Evolutionary conservation across 2,113 vertebrate species (phyloP), one percentile per base, ranked within the genome.

Genomic region (Rhinolophus sinicus): DNA sequence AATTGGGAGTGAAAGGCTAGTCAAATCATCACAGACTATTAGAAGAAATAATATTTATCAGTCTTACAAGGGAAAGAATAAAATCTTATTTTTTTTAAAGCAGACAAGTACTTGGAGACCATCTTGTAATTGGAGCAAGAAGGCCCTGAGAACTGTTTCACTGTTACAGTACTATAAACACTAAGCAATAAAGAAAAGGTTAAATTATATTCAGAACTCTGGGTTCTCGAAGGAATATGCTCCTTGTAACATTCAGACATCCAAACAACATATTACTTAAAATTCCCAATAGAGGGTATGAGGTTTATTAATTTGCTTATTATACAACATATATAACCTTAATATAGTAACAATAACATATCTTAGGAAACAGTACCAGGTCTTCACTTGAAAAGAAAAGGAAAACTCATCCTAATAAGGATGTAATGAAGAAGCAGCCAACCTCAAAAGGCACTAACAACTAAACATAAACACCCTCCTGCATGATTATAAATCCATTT

Each of bases 201-300:
- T 73, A 85, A 65, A 40, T 67, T 86, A 89, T 18, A 89, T 70
- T 76, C 67, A 82, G 60, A 73, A 90, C 75, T 85, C 58, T 95
- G 35, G 33, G 18, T 72, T 84, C 72, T 84, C 58, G 60, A 85
- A 96, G 15, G 22, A 85, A 13, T 40, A 96, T 88, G 16, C 8
- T 80, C 54, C 73, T 67, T 40, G 33, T 56, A 24, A 85, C 58
- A 56, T 78, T 90, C 64, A 65, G 38, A 89, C 70, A 84, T 65
- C 4, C 16, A 60, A 88, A 84, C 8, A 89, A 9, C 14, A 18
- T 54, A 60, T 67, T 93, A 75, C 4, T 90, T 81, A 75, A 82
- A 89, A 95, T 52, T 88, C 56, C 50, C 52, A 90, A 69, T 21
- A 50, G 38, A 67, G 33, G 19, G 30, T 92, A 82, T 64, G 24